Percentiles rank a stretch among this genome's conserved stretches.
These are phyloP conservation scores for Passer domesticus DNA, from an alignment of 2,113 vertebrate species.

Conservation along the genomic window DNA sequence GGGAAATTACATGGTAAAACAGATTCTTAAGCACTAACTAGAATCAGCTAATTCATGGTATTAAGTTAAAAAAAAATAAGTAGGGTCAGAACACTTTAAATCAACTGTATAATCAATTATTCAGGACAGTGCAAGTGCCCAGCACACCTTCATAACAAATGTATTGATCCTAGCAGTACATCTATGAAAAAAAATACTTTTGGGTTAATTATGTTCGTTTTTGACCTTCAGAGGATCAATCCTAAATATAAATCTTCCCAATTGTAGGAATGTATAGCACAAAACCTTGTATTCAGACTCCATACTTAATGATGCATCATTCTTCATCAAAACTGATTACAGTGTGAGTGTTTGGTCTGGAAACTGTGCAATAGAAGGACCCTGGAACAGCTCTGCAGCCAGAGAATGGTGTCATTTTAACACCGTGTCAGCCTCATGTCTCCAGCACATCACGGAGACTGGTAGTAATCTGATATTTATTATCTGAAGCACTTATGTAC, in stretches of 20 bases:
- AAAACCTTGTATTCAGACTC: not conserved
- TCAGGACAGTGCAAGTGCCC: conserved; percentile 10
- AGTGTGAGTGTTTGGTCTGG: not conserved
- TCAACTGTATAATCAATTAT: conserved; percentile 63
- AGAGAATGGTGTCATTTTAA: not conserved
- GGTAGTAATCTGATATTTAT: not conserved
- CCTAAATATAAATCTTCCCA: not conserved
- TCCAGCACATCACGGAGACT: not conserved
- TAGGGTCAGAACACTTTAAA: conserved; percentile 36
- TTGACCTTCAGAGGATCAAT: conserved; percentile 11
- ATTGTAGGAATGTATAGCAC: not conserved
- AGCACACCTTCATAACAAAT: conserved; percentile 17
- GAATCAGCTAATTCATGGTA: conserved; percentile 23
- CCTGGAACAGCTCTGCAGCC: not conserved
- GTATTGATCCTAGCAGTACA: conserved; percentile 14
- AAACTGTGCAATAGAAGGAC: not conserved
- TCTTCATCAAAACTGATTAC: not conserved
- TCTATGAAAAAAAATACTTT: conserved; percentile 18
- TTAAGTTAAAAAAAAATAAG: not conserved
- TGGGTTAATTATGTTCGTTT: not conserved
- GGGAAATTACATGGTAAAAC: not conserved
- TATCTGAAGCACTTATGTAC: not conserved
- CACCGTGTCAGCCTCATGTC: not conserved
- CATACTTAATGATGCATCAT: not conserved
- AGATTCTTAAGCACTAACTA: conserved; percentile 20